Conservation (phyloP, 2,888 invertebrate species). For the Amblyjoppa proteus region DNA sequence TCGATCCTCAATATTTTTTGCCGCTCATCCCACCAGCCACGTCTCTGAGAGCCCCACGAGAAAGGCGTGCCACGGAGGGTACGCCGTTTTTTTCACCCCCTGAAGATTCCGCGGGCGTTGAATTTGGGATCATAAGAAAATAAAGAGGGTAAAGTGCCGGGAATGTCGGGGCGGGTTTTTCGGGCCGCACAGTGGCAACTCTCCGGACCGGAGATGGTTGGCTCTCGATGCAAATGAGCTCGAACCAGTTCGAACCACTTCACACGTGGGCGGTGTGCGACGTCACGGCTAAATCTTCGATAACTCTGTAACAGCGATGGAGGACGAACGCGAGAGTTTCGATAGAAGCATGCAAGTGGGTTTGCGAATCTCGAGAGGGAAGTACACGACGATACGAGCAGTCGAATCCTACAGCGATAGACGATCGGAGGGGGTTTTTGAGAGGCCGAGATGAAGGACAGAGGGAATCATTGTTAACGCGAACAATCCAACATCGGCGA, state of each 20-base stretch:
- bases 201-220: not conserved
- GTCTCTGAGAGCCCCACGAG: constrained; percentile 32
- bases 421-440: not conserved
- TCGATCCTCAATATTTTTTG: constrained; percentile 32
- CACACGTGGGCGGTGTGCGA: not conserved
- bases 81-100: not conserved
- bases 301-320: constrained; percentile 19
- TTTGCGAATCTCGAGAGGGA: constrained; percentile 1
- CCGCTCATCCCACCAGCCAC: not conserved
- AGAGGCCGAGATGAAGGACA: not conserved
- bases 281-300: constrained; percentile 38
- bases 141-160: constrained; percentile 21
- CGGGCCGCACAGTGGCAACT: not conserved
- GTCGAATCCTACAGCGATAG: not conserved
- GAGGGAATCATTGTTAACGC: constrained; percentile 43
- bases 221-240: constrained; percentile 47
- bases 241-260: not conserved
- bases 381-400: not conserved
- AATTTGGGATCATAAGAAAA: constrained; percentile 33
- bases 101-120: constrained; percentile 34
- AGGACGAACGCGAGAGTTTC: constrained; percentile 5
- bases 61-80: constrained; percentile 24
- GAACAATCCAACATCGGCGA: constrained; percentile 22
- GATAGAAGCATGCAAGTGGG: not conserved
- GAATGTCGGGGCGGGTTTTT: not conserved